Evolutionary conservation across 64 coral and sea anemone species (phyloP).

Genomic region (Trachythela sp.): DNA sequence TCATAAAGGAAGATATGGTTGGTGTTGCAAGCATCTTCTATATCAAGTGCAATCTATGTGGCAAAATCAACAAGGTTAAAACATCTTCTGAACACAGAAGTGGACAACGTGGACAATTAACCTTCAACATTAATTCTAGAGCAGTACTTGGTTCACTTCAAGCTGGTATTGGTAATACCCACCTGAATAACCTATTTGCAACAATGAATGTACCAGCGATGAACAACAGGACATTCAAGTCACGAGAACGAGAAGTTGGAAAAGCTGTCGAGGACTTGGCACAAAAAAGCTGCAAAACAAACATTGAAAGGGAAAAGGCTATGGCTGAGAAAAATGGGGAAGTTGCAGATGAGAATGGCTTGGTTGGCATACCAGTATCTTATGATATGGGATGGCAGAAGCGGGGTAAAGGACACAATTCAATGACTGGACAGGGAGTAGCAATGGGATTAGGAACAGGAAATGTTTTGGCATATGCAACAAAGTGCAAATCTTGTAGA

Average conservation of each 20-base stretch:
- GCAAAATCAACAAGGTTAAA: background rate
- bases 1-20: background rate
- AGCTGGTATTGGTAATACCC: conserved; percentile 48
- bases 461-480: conserved; percentile 56
- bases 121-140: conserved; percentile 25
- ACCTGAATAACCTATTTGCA: conserved; percentile 44
- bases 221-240: conserved; percentile 45
- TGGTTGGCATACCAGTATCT: conserved; percentile 28
- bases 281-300: conserved; percentile 41
- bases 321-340: background rate
- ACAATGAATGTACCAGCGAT: conserved; percentile 61
- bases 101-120: background rate
- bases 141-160: conserved; percentile 53
- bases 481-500: conserved; percentile 40
- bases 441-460: conserved; percentile 52
- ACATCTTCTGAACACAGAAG: background rate
- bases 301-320: background rate
- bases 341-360: background rate
- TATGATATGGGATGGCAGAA: conserved; percentile 66
- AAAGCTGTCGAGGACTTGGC: conserved; percentile 44
- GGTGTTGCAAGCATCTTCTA: background rate
- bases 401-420: conserved; percentile 48
- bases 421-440: conserved; percentile 48
- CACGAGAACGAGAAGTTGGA: conserved; percentile 50
- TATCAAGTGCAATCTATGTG: background rate